phyloP scores from a whole-genome alignment of 1,140 invertebrate species.

The Cecropterus lyciades region DNA sequence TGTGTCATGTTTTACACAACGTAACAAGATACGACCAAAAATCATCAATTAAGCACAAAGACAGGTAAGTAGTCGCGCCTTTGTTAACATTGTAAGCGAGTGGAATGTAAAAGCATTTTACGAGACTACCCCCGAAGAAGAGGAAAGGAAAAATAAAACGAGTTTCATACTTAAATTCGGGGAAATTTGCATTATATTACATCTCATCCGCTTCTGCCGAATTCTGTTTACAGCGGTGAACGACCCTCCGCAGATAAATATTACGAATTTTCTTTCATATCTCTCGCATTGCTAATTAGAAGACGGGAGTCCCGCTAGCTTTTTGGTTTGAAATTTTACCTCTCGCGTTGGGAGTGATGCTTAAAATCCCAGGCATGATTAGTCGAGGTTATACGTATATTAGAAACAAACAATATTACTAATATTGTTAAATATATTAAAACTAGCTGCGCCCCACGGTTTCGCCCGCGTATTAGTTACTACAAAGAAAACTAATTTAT shows the following conservation, averaged over 20 bases:
- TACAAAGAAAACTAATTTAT: too few relatives aligned
- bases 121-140: conserved; percentile 52
- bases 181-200: conserved; percentile 76
- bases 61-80: conserved; percentile 52
- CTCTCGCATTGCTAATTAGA: conserved; percentile 53
- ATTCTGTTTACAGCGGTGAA: conserved; percentile 55
- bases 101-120: conserved; percentile 66
- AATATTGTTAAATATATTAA: too few relatives aligned
- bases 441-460: too few relatives aligned
- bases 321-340: too few relatives aligned
- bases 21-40: conserved; percentile 18
- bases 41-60: conserved; percentile 50
- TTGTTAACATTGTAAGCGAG: conserved; percentile 65
- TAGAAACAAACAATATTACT: too few relatives aligned
- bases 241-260: conserved; percentile 50
- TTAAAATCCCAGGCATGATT: too few relatives aligned
- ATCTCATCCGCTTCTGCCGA: conserved; percentile 56
- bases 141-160: conserved; percentile 67
- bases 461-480: too few relatives aligned
- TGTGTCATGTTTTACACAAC: too few relatives aligned
- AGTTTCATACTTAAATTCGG: conserved; percentile 66
- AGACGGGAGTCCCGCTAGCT: background rate
- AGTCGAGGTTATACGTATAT: too few relatives aligned
- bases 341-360: too few relatives aligned
- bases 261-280: conserved; percentile 53